Conservation (phyloP, 53 echinoderm and acorn worm species). For the Pentamera pediparva region DNA sequence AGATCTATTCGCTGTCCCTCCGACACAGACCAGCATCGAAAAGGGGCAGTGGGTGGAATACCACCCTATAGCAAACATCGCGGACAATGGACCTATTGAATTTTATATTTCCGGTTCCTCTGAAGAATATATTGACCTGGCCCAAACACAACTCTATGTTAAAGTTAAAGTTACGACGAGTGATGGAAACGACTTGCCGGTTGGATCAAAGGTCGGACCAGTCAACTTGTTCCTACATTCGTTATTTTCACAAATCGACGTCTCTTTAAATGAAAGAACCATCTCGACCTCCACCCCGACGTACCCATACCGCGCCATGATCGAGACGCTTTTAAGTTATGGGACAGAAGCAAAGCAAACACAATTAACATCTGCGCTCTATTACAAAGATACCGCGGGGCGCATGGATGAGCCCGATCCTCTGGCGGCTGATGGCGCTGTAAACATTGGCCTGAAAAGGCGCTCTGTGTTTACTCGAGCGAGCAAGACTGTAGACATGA, state of each 20-base stretch:
- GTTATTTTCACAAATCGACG: conserved; percentile 57
- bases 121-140: conserved; percentile 39
- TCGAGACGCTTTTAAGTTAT: conserved; percentile 45
- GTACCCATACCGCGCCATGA: conserved; percentile 55
- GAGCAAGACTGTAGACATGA: conserved; percentile 25
- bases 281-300: conserved; percentile 49
- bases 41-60: conserved; percentile 52
- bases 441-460: neutral
- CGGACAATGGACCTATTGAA: conserved; percentile 39
- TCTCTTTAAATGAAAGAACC: conserved; percentile 45
- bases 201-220: conserved; percentile 40
- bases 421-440: neutral
- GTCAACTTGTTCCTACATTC: conserved; percentile 55
- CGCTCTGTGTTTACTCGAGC: neutral
- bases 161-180: conserved; percentile 38
- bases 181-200: conserved; percentile 42
- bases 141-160: conserved; percentile 43
- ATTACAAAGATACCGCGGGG: conserved; percentile 57
- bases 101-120: conserved; percentile 43
- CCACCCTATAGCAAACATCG: conserved; percentile 46
- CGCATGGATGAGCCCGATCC: conserved; percentile 41
- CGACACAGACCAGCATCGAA: conserved; percentile 57
- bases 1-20: conserved; percentile 56
- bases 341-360: conserved; percentile 38
- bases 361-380: conserved; percentile 40